Percentiles rank a stretch among this genome's conserved stretches.
Evolutionary conservation across 2,797 vertebrate species (phyloP).

Genomic region (Heterohyrax brucei): DNA sequence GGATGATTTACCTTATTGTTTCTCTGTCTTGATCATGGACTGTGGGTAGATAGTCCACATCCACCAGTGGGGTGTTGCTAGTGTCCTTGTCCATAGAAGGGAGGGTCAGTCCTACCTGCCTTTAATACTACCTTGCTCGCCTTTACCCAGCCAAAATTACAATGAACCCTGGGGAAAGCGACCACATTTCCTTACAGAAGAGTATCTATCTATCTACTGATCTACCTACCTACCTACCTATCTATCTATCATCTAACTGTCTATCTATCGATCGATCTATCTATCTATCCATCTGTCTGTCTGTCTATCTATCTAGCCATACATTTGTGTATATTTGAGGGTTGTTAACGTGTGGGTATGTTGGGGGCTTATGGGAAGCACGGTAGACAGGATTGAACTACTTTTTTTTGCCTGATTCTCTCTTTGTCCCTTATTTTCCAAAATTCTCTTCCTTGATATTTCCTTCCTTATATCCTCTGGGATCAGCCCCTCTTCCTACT

Average conservation of each 20-base stretch:
- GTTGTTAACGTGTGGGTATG: not conserved
- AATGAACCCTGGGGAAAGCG: not conserved
- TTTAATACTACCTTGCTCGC: not conserved
- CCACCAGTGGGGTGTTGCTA: not conserved
- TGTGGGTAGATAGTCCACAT: not conserved
- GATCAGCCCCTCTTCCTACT: not conserved
- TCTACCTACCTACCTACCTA: too few relatives aligned
- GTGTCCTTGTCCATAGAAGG: not conserved
- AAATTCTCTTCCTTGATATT: not conserved
- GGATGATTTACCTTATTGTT: not conserved
- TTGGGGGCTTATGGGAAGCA: not conserved
- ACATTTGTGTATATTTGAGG: not conserved
- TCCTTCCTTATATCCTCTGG: not conserved
- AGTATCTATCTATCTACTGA: not conserved
- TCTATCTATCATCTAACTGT: too few relatives aligned
- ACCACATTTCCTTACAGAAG: not conserved
- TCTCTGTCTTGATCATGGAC: not conserved
- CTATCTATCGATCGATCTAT: too few relatives aligned
- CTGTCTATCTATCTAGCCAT: too few relatives aligned
- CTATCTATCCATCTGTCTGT: too few relatives aligned
- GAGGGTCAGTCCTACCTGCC: not conserved
- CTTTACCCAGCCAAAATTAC: not conserved
- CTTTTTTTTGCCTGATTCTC: too few relatives aligned
- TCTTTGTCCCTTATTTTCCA: not conserved
- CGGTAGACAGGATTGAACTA: not conserved